phyloP scores from a whole-genome alignment of 2,113 vertebrate genomes.

The Malaclemys terrapin region DNA sequence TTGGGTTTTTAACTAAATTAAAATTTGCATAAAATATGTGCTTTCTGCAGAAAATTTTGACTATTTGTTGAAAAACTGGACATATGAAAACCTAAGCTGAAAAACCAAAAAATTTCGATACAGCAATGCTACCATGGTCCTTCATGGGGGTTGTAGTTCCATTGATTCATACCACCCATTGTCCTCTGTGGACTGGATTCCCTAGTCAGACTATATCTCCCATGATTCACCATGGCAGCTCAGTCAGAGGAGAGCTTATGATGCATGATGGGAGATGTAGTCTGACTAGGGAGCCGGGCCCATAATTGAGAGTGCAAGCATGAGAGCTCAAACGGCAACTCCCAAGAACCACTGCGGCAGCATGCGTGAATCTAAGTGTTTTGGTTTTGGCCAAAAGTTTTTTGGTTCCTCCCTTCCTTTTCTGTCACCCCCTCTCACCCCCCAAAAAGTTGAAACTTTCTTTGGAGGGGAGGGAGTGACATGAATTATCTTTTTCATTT shows the following conservation, averaged over 20 bases:
- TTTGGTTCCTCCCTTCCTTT: neutral
- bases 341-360: neutral
- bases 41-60: constrained; percentile 23
- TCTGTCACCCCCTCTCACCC: neutral
- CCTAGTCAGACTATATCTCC: neutral
- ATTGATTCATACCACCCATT: neutral
- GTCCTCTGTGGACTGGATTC: neutral
- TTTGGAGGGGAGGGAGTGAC: neutral
- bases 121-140: neutral
- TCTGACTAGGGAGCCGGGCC: neutral
- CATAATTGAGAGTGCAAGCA: neutral
- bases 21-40: neutral
- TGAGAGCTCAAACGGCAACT: neutral
- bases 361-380: neutral
- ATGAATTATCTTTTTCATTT: neutral
- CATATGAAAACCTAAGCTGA: constrained; percentile 9
- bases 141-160: accelerated
- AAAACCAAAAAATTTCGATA: neutral
- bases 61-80: neutral
- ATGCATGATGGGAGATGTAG: neutral
- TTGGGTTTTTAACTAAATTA: neutral
- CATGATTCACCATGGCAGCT: neutral
- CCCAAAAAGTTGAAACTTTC: neutral
- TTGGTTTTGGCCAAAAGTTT: neutral
- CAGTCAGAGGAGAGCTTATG: neutral